A percentile compares a stretch with the other conserved stretches of the same genome.
Conservation (phyloP, 2,113 vertebrate genomes). For the Apteryx mantelli region DNA sequence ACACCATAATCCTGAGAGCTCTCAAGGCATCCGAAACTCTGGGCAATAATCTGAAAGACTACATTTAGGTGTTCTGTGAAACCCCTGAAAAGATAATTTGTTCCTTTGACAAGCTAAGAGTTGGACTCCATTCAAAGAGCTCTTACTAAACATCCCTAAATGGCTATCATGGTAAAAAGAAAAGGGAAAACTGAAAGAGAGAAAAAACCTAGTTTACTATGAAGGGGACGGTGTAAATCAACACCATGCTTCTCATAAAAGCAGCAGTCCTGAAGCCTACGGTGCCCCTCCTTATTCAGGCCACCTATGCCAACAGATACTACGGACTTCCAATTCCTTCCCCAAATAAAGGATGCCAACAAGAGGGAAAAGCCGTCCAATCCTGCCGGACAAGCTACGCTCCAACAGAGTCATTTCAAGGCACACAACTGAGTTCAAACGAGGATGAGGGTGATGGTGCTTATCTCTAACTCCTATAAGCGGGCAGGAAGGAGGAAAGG, state of each 20-base stretch:
- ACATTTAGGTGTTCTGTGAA: neutral
- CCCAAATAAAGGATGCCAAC: neutral
- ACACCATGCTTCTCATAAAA: neutral
- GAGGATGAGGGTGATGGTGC: neutral
- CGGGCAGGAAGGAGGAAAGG: neutral
- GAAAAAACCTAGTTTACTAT: neutral
- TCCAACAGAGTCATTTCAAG: neutral
- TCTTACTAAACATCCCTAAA: neutral
- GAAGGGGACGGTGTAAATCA: neutral
- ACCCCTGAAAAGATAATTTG: neutral
- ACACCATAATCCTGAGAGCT: neutral
- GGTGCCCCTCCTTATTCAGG: neutral
- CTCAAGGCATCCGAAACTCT: neutral
- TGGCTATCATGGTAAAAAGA: neutral
- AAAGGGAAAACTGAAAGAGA: neutral
- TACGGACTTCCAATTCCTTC: neutral
- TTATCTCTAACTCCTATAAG: neutral
- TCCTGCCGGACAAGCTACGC: neutral
- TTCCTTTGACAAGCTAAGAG: neutral
- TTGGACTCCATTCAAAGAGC: neutral
- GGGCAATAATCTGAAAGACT: neutral
- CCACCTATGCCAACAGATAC: neutral
- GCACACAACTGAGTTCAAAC: neutral
- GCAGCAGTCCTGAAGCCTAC: neutral
- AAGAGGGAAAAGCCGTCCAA: neutral